Conservation (phyloP, 53 echinoderm and acorn worm species). For the Mesocentrotus franciscanus region DNA sequence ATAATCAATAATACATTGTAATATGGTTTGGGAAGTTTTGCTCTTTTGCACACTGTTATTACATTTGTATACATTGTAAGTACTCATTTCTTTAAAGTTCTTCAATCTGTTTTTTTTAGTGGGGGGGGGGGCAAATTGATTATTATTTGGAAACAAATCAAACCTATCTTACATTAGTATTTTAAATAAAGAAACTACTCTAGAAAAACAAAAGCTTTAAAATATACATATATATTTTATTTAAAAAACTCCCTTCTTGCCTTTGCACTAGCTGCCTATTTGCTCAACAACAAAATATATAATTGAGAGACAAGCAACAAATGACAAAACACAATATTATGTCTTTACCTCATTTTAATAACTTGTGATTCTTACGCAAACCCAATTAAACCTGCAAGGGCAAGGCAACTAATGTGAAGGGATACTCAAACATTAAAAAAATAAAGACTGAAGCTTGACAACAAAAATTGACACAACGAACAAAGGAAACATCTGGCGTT, state of each 20-base stretch:
- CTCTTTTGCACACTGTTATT: not conserved
- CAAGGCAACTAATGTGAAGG: not conserved
- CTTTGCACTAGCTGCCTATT: not conserved
- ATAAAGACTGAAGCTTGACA: not conserved
- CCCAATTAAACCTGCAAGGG: not conserved
- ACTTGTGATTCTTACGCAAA: not conserved
- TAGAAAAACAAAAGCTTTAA: not conserved
- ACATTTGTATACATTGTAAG: too few relatives aligned
- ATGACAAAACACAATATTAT: conserved; percentile 43
- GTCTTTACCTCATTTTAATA: conserved; percentile 21
- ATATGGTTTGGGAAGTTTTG: not conserved
- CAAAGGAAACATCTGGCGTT: not conserved
- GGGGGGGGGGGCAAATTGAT: too few relatives aligned
- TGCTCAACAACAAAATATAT: not conserved
- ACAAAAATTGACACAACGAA: conserved; percentile 9
- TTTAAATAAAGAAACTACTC: not conserved
- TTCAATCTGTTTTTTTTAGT: not conserved
- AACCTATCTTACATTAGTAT: not conserved
- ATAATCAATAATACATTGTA: not conserved
- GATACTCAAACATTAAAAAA: not conserved
- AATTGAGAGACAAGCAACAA: conserved; percentile 38
- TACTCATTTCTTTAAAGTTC: not conserved
- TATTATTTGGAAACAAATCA: too few relatives aligned
- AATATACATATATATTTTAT: too few relatives aligned
- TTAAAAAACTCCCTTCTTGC: not conserved